A percentile compares a stretch with the other conserved stretches of the same genome.
phyloP scores from a whole-genome alignment of 2,888 invertebrate species.

The Epinotia brunnichana region DNA sequence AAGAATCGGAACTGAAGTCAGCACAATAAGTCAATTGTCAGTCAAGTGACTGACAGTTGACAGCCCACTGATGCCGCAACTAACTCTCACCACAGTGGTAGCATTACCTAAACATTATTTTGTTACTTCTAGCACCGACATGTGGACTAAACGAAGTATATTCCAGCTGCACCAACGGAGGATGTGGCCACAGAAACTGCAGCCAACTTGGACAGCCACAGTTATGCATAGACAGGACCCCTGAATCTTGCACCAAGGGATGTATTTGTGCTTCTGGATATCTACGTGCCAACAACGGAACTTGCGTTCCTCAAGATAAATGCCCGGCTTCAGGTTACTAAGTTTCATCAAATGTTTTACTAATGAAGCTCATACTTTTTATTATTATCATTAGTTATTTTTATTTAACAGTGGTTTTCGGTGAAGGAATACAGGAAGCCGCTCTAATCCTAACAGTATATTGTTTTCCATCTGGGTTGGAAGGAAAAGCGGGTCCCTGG shows the following conservation, averaged over 20 bases:
- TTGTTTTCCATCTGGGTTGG: too few relatives aligned
- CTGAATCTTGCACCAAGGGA: constrained; percentile 45
- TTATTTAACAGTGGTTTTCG: too few relatives aligned
- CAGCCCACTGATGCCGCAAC: too few relatives aligned
- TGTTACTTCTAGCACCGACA: constrained; percentile 5
- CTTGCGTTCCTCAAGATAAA: constrained; percentile 49
- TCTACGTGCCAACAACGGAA: constrained; percentile 47
- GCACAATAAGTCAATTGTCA: too few relatives aligned
- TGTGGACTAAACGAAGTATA: constrained; percentile 8
- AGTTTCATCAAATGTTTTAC: not conserved
- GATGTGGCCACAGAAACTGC: constrained; percentile 1
- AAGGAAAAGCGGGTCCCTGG: too few relatives aligned
- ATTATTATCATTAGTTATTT: not conserved
- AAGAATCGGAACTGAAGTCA: too few relatives aligned
- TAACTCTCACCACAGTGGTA: too few relatives aligned
- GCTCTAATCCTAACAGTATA: too few relatives aligned
- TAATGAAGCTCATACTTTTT: not conserved
- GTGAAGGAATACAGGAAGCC: too few relatives aligned
- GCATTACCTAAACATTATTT: too few relatives aligned
- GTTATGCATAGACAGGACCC: not conserved
- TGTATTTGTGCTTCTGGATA: constrained; percentile 50
- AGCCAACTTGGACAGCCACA: constrained; percentile 6
- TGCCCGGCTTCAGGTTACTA: constrained; percentile 38
- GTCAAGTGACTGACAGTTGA: too few relatives aligned
- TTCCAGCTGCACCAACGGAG: not conserved